Conservation (phyloP, 2,888 invertebrate genomes). For the Hedya salicella region DNA sequence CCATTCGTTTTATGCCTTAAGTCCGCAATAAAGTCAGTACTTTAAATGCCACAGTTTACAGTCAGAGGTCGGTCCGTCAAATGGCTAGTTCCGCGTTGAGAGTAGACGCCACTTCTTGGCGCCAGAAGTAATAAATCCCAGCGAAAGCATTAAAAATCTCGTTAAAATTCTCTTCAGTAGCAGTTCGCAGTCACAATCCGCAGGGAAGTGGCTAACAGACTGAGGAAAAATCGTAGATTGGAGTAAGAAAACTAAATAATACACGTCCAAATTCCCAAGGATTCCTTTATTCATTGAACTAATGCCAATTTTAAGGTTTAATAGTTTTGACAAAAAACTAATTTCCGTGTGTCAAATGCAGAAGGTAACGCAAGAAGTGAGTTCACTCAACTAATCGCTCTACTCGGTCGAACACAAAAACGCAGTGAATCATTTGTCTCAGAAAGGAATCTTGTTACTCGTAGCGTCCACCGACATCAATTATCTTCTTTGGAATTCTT, state of each 20-base stretch:
- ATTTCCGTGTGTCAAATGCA: conserved; percentile 23
- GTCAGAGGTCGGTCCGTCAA: conserved; percentile 35
- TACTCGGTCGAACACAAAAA: conserved; percentile 42
- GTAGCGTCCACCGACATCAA: conserved; percentile 17
- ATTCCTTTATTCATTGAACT: neutral
- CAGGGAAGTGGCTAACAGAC: conserved; percentile 50
- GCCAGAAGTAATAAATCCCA: conserved; percentile 70
- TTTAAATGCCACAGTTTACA: conserved; percentile 27
- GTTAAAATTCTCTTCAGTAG: conserved; percentile 68
- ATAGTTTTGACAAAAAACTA: conserved; percentile 24
- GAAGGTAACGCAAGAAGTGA: conserved; percentile 64
- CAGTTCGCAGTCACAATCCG: conserved; percentile 50
- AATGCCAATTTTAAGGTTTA: neutral
- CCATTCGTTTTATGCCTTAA: conserved; percentile 4
- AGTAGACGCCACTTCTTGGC: conserved; percentile 61
- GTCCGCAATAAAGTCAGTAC: conserved; percentile 10
- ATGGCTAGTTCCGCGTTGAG: conserved; percentile 51
- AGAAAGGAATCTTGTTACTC: conserved; percentile 21
- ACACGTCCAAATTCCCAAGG: neutral
- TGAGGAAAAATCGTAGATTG: conserved; percentile 37
- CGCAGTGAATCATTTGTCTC: conserved; percentile 31
- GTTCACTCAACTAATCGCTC: conserved; percentile 55
- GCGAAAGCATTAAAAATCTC: conserved; percentile 76
- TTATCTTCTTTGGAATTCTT: conserved; percentile 30
- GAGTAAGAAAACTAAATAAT: neutral